These are phyloP conservation scores for Neolamprologus brichardi DNA, from an alignment of 2,113 vertebrate genomes.

Conservation along the genomic window DNA sequence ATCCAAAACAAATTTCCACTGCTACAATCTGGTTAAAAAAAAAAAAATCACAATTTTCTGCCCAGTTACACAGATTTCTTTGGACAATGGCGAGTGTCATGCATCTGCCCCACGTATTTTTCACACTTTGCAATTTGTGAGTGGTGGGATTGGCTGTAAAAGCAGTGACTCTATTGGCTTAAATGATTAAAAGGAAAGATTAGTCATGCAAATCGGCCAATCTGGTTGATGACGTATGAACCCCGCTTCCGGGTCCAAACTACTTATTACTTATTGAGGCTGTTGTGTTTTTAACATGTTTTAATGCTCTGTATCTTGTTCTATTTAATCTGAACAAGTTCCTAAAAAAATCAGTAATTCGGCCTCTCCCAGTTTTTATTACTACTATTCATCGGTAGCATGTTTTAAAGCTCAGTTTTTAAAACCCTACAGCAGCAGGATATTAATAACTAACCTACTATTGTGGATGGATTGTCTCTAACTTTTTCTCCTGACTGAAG, in stretches of 20 bases:
- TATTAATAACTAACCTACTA: neutral
- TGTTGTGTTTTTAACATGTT: neutral
- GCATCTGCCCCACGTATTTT: neutral
- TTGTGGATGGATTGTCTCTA: neutral
- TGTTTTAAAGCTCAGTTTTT: neutral
- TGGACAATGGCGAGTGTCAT: neutral
- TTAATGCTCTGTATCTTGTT: neutral
- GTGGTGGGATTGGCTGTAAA: neutral
- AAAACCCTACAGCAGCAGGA: neutral
- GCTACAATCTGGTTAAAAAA: neutral
- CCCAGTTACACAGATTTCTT: neutral
- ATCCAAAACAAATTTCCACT: neutral
- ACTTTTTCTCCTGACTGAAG: neutral
- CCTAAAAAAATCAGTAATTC: neutral
- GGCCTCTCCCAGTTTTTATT: neutral
- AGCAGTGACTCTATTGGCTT: neutral
- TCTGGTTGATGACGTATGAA: neutral
- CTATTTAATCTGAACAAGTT: neutral
- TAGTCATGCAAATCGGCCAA: neutral
- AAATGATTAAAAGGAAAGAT: neutral
- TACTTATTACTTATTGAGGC: neutral
- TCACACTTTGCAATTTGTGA: neutral
- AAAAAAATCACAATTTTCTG: neutral
- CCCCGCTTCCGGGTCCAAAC: rapidly evolving
- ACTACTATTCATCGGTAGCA: neutral